phyloP scores from a whole-genome alignment of 2,113 vertebrate genomes.

The Ailuropoda melanoleuca region DNA sequence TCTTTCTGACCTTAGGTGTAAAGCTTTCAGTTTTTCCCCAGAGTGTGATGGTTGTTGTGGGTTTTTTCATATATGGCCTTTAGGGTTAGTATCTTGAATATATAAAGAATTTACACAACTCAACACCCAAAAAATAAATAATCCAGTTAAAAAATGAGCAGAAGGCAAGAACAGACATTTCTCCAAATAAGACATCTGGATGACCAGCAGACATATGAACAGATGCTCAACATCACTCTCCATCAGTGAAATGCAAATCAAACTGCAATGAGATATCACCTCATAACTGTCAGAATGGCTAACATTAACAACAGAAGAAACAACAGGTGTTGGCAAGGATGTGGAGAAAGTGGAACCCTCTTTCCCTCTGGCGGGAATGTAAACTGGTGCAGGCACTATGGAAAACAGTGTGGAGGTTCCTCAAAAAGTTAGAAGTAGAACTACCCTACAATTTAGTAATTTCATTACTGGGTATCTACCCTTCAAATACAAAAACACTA shows the following conservation, averaged over 20 bases:
- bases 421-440: not conserved
- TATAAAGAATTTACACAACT: not conserved
- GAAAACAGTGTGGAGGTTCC: not conserved
- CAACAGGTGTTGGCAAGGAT: not conserved
- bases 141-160: not conserved
- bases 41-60: not conserved
- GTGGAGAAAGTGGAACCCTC: not conserved
- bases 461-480: not conserved
- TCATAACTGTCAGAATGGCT: not conserved
- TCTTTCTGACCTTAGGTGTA: not conserved
- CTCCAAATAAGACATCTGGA: not conserved
- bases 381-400: not conserved
- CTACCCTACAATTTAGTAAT: not conserved
- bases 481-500: not conserved
- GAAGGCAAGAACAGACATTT: not conserved
- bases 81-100: not conserved
- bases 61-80: not conserved
- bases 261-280: not conserved
- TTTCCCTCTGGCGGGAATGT: not conserved
- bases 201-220: not conserved
- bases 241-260: not conserved
- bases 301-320: not conserved
- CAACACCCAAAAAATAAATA: not conserved
- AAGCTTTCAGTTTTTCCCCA: not conserved
- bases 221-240: not conserved